Base-by-base conservation (phyloP, 1,140 invertebrate species). In the Diachasma alloeum region DNA sequence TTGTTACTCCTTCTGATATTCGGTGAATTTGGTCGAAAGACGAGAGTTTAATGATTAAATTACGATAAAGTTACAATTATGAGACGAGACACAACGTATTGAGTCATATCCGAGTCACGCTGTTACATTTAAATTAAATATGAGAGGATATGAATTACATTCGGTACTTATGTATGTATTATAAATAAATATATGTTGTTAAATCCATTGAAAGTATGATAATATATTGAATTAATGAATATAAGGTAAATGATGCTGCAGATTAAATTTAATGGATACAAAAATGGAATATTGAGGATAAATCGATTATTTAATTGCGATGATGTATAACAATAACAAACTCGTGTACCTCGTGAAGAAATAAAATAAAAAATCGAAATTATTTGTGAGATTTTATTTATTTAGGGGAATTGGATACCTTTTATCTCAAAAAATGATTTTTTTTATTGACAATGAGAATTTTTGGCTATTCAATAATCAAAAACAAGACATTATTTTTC, bases 181-280 rank as follows among this genome's bases (percentile, higher is more conserved):
- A 84, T 83, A 87, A 82, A 85, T 82, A 85, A 86, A 85, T 88
- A 86, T 88, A 85, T 88, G 84, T 86, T 85, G 86, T 88, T 88
- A 84, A 89, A 83, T 88, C 85, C 83, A 88, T 88, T 88, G 88
- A 89, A 89, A 89, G 86, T 88, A 89, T 87, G 85, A 87, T 88
- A 88, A 85, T 83, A 85, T 85, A 87, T 84, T 78, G 70, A 81
- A 79, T 79, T 80, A 83, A 83, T 84, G 79, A 81, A 80, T 86
- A 86, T 84, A 83, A 82, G 81, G 81, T 84, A 78, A 81, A 85
- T 81, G 76, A 76, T 74, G 67, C 75, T 71, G 74, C 81, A 84
- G 83, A 80, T 87, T 85, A 83, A 87, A 85, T 84, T 81, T 81
- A 84, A 76, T 59, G 79, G 75, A 73, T 86, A 85, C 31, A 73